Evolutionary conservation across 1,140 invertebrate genomes (phyloP).

Genomic region (Drosophila melanogaster): DNA sequence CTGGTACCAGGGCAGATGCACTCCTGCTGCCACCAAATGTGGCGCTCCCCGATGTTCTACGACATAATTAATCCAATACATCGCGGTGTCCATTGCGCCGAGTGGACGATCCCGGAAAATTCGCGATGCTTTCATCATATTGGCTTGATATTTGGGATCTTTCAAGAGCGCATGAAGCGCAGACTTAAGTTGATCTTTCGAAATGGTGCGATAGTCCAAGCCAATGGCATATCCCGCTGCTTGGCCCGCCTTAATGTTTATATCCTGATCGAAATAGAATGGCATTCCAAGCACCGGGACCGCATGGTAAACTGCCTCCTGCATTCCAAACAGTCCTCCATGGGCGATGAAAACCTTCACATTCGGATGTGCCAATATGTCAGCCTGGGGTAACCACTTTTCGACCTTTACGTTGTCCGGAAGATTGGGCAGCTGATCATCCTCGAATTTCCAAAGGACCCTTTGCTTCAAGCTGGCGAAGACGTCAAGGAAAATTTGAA

Average conservation of each 20-base stretch:
- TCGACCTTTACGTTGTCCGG: slow-evolving; percentile 86
- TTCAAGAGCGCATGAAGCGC: neutral
- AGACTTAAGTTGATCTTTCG: neutral
- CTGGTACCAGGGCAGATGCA: neutral
- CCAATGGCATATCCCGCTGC: slow-evolving; percentile 40
- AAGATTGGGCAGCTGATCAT: slow-evolving; percentile 83
- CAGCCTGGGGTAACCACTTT: slow-evolving; percentile 88
- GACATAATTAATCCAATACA: neutral
- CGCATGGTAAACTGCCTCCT: slow-evolving; percentile 87
- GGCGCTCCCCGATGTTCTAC: neutral
- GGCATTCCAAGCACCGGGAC: slow-evolving; percentile 88
- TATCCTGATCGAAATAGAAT: slow-evolving; percentile 86
- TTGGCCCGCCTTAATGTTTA: slow-evolving; percentile 56
- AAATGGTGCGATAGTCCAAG: slow-evolving; percentile 54
- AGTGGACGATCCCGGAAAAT: slow-evolving; percentile 1
- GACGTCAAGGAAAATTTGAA: neutral
- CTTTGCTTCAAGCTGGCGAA: slow-evolving; percentile 76
- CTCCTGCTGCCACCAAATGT: slow-evolving; percentile 2
- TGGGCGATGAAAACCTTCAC: slow-evolving; percentile 87
- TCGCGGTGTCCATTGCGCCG: neutral
- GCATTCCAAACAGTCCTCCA: slow-evolving; percentile 86
- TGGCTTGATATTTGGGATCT: neutral
- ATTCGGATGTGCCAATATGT: slow-evolving; percentile 87
- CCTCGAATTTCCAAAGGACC: slow-evolving; percentile 88
- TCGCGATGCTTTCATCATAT: neutral